These are phyloP conservation scores for Piliocolobus tephrosceles DNA, from an alignment of 2,113 vertebrate genomes.

Conservation along the genomic window DNA sequence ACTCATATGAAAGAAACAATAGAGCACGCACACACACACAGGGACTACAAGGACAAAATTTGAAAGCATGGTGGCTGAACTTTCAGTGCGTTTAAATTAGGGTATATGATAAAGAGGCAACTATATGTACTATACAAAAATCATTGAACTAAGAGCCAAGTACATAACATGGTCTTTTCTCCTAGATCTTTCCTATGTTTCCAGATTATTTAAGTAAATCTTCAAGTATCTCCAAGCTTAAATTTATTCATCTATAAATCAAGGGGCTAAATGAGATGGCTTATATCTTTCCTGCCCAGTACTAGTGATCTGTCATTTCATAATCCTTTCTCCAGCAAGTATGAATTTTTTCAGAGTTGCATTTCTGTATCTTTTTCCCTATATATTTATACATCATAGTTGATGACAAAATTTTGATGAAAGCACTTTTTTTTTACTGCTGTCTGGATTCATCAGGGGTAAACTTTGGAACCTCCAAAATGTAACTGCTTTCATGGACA, in stretches of 20 bases:
- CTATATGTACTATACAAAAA: background rate
- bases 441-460: background rate
- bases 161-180: background rate
- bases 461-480: background rate
- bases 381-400: background rate
- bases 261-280: slow-evolving; percentile 16
- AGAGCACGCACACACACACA: background rate
- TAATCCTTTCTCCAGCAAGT: slow-evolving; percentile 21
- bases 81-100: slow-evolving; percentile 3
- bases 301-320: slow-evolving; percentile 33
- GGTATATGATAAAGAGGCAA: background rate
- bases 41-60: background rate
- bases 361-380: slow-evolving; percentile 10
- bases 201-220: background rate
- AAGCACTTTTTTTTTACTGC: background rate
- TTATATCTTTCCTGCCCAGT: background rate
- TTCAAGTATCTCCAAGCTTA: background rate
- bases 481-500: slow-evolving; percentile 13
- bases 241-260: slow-evolving; percentile 34
- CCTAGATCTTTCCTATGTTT: background rate
- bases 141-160: background rate
- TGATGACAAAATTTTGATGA: slow-evolving; percentile 17
- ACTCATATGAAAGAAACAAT: background rate
- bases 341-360: background rate
- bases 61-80: slow-evolving; percentile 5